Evolutionary conservation across 2,113 vertebrate species (phyloP), one percentile per base, ranked within the genome.

Genomic region (Mus spicilegus): DNA sequence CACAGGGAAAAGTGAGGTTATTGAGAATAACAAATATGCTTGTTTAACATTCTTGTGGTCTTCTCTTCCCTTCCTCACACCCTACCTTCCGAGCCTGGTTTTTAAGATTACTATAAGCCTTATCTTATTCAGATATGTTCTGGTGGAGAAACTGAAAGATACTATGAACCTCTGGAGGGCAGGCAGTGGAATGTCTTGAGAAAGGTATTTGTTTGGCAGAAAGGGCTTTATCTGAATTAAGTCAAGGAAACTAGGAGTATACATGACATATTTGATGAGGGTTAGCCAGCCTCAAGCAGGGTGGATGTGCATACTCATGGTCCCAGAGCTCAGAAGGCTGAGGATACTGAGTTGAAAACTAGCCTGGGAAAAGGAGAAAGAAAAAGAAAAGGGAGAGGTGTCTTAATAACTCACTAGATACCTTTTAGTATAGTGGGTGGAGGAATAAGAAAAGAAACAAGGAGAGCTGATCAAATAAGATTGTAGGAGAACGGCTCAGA

Each of bases 91-190:
- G 20, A 72, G 22, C 13, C 65, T 94, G 24, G 7, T 73, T 22
- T 36, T 85, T 73, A n/a, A 54, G 42, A 46, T 80, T 77, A 90
- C 42, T 88, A 1, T 67, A 72, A 86, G 30, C 51, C 78, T 77
- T 72, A 54, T n/a, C 17, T 81, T 46, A 54, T n/a, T 95, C 58
- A 86, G 33, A 36, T 75, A 75, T 28, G 36, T 75, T 95, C 65
- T 90, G 87, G 42, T 88, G 22, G 75, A 87, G 87, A 95, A 92
- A 7, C 51, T 91, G 82, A 87, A 73, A 82, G 42, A 91, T 76
- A 58, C 30, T 86, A 7, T 69, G 36, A 19, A 8, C 54, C 73
- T 91, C 65, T 89, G 72, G 89, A 95, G 65, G 85, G 58, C 46
- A 33, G 20, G 58, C 46, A 33, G 20, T 54, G 42, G 22, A 56